Percentiles rank a stretch among this genome's conserved stretches.
phyloP scores from a whole-genome alignment of 2,113 vertebrate species.

The Aspidoscelis tigris region DNA sequence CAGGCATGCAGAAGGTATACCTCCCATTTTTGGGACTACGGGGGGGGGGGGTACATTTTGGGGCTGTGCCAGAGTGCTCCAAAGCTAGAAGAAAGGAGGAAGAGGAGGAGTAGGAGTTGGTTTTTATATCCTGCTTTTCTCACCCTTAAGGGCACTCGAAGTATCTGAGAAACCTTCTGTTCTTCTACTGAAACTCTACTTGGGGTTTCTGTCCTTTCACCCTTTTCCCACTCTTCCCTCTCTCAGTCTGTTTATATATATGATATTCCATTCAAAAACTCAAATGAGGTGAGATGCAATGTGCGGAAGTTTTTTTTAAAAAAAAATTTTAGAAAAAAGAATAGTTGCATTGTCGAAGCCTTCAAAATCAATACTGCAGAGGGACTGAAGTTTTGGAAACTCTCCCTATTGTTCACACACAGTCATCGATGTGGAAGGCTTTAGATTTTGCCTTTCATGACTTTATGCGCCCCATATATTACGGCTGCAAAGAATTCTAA shows the following conservation, averaged over 20 bases:
- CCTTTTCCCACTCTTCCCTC: slow-evolving; percentile 11
- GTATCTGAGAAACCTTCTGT: too few species aligned
- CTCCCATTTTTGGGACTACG: too few species aligned
- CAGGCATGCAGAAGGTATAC: too few species aligned
- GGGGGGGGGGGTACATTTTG: too few species aligned
- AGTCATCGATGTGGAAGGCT: slow-evolving; percentile 57
- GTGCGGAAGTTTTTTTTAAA: slow-evolving; percentile 41
- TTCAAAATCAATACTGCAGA: slow-evolving; percentile 63
- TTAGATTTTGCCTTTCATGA: background rate
- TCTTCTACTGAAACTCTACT: background rate
- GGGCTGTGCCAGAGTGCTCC: too few species aligned
- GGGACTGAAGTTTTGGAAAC: slow-evolving; percentile 57
- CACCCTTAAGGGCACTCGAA: too few species aligned
- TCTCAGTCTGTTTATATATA: background rate
- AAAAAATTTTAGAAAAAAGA: slow-evolving; percentile 38
- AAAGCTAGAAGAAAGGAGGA: too few species aligned
- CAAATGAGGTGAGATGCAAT: slow-evolving; percentile 71
- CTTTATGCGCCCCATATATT: background rate
- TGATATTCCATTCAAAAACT: slow-evolving; percentile 62
- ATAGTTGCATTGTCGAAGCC: slow-evolving; percentile 60
- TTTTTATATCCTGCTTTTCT: too few species aligned
- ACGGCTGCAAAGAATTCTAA: background rate
- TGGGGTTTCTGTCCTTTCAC: background rate
- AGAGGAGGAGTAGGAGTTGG: too few species aligned
- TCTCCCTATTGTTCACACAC: slow-evolving; percentile 60